Evolutionary conservation across 2,113 vertebrate species (phyloP).

Genomic region (Neotragus moschatus): DNA sequence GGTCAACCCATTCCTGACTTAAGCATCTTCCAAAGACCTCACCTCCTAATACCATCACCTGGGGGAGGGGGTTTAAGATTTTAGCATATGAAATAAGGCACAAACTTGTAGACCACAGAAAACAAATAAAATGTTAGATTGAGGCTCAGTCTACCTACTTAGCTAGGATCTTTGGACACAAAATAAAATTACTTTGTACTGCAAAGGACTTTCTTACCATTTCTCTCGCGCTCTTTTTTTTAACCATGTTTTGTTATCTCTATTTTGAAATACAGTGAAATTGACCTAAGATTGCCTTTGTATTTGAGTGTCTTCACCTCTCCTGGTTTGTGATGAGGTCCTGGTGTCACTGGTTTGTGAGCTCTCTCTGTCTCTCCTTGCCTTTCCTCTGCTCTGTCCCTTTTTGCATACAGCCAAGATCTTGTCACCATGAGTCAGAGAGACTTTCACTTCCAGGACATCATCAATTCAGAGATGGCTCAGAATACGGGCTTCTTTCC

Average conservation of each 20-base stretch:
- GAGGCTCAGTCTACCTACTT: background rate
- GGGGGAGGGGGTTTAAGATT: background rate
- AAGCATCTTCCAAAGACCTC: background rate
- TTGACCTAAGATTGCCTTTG: background rate
- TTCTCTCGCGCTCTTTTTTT: background rate
- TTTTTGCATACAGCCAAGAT: background rate
- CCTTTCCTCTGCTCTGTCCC: background rate
- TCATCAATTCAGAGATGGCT: background rate
- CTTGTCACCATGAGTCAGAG: background rate
- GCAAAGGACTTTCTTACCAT: background rate
- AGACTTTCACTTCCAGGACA: background rate
- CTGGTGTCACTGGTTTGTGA: background rate
- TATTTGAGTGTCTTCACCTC: background rate
- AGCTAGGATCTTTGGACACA: background rate
- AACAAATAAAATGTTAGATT: background rate
- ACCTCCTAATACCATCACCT: background rate
- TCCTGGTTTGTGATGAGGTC: background rate
- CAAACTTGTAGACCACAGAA: background rate
- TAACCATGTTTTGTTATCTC: background rate
- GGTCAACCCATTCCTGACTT: background rate
- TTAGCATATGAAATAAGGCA: background rate
- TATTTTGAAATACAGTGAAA: constrained; percentile 24
- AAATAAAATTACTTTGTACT: background rate
- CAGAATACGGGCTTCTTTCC: background rate
- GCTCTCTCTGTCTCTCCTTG: background rate